Evolutionary conservation across 2,113 vertebrate genomes (phyloP), one percentile per base, ranked within the genome.

Genomic region (Cairina moschata): DNA sequence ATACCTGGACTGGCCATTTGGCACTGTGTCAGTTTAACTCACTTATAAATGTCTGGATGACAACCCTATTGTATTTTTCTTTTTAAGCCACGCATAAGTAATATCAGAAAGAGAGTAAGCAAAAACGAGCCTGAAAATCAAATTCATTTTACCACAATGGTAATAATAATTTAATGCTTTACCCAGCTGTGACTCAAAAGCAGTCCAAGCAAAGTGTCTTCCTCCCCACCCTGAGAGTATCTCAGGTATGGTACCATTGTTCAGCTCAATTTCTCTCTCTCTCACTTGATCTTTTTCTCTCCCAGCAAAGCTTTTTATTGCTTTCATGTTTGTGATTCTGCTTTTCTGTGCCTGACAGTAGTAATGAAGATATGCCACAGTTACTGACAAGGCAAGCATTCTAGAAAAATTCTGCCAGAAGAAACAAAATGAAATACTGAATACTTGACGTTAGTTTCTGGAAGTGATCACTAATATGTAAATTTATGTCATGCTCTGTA

Each of bases 291-390:
- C 42, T 84, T n/a, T 42, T 74, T 77, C 60, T 96, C 7, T 1
- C 38, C 26, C 23, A 81, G 80, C 65, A 96, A 84, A 90, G 52
- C 18, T 91, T 90, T 90, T 88, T 60, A 36, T 86, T 84, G 60
- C 42, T 46, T 96, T 86, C 26, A 2, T 60, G 50, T 86, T 91
- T 94, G 80, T 54, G 54, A 82, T 72, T 90, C 38, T 81, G 54
- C 32, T 75, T 87, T 91, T 86, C 65, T 79, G 40, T 86, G 73
- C 44, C 54, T 86, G 66, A 82, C 86, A 95, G 73, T 36, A 92
- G 54, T 89, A 92, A 90, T 86, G 80, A 94, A 93, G 83, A 68
- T 72, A 78, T 50, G 54, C 56, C 72, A 82, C 81, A 78, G 44
- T 32, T 54, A 91, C 56, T 91, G 80, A 79, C 88, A 93, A 76